Evolutionary conservation across 2,113 vertebrate species (phyloP).

Genomic region (Psammodynastes pulverulentus): DNA sequence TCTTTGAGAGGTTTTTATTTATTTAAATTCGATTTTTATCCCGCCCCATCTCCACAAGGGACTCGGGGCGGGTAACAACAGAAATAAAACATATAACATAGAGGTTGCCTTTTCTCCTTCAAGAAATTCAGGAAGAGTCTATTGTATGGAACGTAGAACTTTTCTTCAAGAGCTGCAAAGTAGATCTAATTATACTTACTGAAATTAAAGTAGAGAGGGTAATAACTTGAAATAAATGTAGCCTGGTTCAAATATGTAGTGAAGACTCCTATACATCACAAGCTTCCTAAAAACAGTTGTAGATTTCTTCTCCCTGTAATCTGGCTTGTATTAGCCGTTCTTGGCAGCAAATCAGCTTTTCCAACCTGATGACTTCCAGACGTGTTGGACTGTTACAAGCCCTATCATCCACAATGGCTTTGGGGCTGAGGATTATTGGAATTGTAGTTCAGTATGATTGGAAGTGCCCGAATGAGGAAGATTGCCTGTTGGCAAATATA

Average conservation of each 20-base stretch:
- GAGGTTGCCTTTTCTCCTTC: constrained; percentile 6
- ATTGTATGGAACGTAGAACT: not conserved
- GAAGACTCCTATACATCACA: not conserved
- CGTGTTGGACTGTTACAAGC: not conserved
- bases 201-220: not conserved
- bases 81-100: too few species aligned
- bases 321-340: not conserved
- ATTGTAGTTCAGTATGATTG: not conserved
- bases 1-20: constrained; percentile 4
- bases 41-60: too few species aligned
- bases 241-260: not conserved
- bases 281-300: not conserved
- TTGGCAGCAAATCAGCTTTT: fast-evolving
- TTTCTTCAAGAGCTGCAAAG: not conserved
- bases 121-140: not conserved
- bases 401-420: not conserved
- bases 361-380: not conserved
- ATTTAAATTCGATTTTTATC: too few species aligned
- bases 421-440: not conserved
- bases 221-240: not conserved
- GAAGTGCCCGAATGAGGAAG: not conserved
- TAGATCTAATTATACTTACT: not conserved
- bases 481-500: fast-evolving
- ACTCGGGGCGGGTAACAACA: too few species aligned
- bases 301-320: not conserved